Conservation (phyloP, 1,140 invertebrate species). For the Pissodes strobi region DNA sequence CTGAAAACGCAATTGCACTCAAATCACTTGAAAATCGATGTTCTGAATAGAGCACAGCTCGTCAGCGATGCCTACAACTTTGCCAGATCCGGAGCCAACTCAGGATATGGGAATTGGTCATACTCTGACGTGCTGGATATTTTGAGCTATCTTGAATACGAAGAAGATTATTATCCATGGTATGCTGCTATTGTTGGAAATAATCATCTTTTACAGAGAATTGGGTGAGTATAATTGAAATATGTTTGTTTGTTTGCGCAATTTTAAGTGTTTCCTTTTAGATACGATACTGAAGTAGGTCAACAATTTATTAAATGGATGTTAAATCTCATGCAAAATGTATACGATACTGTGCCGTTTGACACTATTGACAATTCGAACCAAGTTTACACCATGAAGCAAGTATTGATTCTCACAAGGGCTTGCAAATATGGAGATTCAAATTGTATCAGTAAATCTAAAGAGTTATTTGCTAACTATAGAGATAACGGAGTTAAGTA, state of each 20-base stretch:
- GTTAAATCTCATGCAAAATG: slow-evolving; percentile 8
- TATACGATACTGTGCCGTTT: slow-evolving; percentile 29
- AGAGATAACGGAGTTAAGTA: slow-evolving; percentile 22
- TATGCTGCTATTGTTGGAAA: slow-evolving; percentile 62
- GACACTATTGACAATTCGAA: slow-evolving; percentile 35
- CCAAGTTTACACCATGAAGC: slow-evolving; percentile 54
- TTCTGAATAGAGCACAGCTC: slow-evolving; percentile 77
- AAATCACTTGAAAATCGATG: slow-evolving; percentile 63
- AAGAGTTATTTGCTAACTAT: slow-evolving; percentile 46
- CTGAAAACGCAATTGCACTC: slow-evolving; percentile 61
- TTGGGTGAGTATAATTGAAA: slow-evolving; percentile 20
- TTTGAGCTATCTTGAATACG: slow-evolving; percentile 63
- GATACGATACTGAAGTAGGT: slow-evolving; percentile 36
- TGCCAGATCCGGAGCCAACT: slow-evolving; percentile 53
- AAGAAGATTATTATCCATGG: slow-evolving; percentile 70
- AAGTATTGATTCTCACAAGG: slow-evolving; percentile 56
- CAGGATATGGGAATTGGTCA: slow-evolving; percentile 25
- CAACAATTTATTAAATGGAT: slow-evolving; percentile 19
- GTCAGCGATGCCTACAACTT: slow-evolving; percentile 78
- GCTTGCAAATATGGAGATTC: slow-evolving; percentile 58
- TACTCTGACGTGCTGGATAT: slow-evolving; percentile 62
- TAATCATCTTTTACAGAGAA: slow-evolving; percentile 55
- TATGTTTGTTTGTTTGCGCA: too few relatives aligned
- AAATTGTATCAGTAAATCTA: slow-evolving; percentile 55
- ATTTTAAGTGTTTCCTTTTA: slow-evolving; percentile 53